These are phyloP conservation scores for Solen grandis DNA, from an alignment of 1,140 invertebrate genomes.

Conservation along the genomic window DNA sequence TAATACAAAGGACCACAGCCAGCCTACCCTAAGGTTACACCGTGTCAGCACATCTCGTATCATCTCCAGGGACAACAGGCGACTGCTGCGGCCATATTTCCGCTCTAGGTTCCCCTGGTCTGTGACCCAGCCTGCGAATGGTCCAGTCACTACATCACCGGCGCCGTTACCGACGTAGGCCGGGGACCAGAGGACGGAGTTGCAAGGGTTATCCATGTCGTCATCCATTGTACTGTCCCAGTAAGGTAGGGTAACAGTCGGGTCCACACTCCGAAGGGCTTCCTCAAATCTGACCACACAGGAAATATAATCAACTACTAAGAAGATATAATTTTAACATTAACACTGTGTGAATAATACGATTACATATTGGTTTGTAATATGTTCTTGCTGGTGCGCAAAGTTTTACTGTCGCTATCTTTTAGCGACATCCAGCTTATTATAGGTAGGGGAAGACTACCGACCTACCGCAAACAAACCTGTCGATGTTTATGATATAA, in stretches of 20 bases:
- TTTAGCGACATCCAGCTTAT: too few species aligned
- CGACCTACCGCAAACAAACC: too few species aligned
- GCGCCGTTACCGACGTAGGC: conserved; percentile 77
- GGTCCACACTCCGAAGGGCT: conserved; percentile 59
- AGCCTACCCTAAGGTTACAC: conserved; percentile 35
- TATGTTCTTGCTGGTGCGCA: too few species aligned
- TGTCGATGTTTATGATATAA: too few species aligned
- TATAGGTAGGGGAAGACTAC: too few species aligned
- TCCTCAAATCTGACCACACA: conserved; percentile 60
- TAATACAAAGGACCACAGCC: too few species aligned
- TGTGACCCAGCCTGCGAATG: conserved; percentile 68
- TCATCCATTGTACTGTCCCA: conserved; percentile 78
- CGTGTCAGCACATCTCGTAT: conserved; percentile 20
- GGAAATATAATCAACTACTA: too few species aligned
- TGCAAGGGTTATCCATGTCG: conserved; percentile 71
- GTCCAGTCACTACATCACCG: conserved; percentile 78
- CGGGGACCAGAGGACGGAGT: conserved; percentile 75
- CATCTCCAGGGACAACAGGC: conserved; percentile 14
- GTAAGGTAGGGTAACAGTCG: conserved; percentile 75
- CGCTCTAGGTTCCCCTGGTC: conserved; percentile 42
- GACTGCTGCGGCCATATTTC: conserved; percentile 18
- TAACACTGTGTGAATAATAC: too few species aligned
- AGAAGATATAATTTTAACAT: too few species aligned
- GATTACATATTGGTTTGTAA: too few species aligned
- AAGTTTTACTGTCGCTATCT: too few species aligned